Conservation (phyloP, 1,140 invertebrate genomes). For the Ectropis grisescens region DNA sequence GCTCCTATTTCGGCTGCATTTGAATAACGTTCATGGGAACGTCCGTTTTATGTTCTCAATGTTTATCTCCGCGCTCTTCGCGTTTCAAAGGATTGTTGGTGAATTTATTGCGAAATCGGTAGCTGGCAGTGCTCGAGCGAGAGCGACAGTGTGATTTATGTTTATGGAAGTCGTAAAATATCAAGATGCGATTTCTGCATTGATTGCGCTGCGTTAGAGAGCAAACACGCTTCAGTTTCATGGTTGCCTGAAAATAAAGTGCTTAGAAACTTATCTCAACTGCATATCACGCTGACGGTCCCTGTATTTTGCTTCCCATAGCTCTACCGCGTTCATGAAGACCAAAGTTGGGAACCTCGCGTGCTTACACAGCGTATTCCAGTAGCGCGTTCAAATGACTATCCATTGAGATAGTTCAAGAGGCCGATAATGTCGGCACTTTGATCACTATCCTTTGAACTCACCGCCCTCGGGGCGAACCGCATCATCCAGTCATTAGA, state of each 20-base stretch:
- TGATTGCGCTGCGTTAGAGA: conserved; percentile 10
- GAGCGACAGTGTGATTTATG: conserved; percentile 16
- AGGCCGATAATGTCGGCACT: conserved; percentile 49
- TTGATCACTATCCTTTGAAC: conserved; percentile 53
- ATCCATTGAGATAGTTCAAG: conserved; percentile 35
- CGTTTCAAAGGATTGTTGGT: no score
- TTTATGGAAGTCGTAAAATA: conserved; percentile 18
- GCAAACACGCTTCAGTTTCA: no score
- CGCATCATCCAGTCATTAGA: conserved; percentile 49
- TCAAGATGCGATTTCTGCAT: conserved; percentile 14
- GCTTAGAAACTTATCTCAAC: no score
- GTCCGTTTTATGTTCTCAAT: no score
- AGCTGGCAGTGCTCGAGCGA: not conserved
- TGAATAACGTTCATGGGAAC: conserved; percentile 55
- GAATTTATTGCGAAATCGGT: not conserved
- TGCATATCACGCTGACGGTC: no score
- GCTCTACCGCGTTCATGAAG: no score
- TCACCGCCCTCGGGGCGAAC: conserved; percentile 39
- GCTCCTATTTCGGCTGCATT: conserved; percentile 35
- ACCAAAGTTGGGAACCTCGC: no score
- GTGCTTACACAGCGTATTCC: conserved; percentile 12
- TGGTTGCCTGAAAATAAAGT: no score
- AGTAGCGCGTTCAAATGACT: conserved; percentile 39
- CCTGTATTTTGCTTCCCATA: no score
- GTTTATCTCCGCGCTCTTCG: no score